A percentile compares a stretch with the other conserved stretches of the same genome.
Evolutionary conservation across 2,113 vertebrate species (phyloP).

Genomic region (Callopanchax toddi): DNA sequence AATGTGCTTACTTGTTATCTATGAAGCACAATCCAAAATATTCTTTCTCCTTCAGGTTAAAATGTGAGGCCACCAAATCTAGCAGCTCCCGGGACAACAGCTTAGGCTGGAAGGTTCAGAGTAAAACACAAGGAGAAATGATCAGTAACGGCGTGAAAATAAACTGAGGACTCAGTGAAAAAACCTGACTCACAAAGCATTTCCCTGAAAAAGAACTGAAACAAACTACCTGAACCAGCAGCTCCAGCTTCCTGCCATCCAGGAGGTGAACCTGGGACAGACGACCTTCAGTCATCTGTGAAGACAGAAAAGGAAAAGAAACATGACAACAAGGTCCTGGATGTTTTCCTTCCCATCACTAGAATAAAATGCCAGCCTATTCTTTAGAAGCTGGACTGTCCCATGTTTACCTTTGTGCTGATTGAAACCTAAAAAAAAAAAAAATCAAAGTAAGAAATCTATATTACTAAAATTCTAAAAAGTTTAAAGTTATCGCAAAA

Average conservation of each 20-base stretch:
- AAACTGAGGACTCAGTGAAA: background rate
- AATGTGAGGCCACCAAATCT: slow-evolving; percentile 96
- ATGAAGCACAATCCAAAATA: slow-evolving; percentile 95
- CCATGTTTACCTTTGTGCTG: too few relatives aligned
- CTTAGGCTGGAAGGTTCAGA: slow-evolving; percentile 85
- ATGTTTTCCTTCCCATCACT: too few relatives aligned
- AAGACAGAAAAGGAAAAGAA: slow-evolving; percentile 49
- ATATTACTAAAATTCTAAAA: too few relatives aligned
- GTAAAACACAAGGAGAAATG: background rate
- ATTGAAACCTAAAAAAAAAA: too few relatives aligned
- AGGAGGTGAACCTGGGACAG: slow-evolving; percentile 93
- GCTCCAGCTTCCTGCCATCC: slow-evolving; percentile 92
- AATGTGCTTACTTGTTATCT: slow-evolving; percentile 89
- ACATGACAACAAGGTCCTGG: background rate
- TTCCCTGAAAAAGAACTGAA: background rate
- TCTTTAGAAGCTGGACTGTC: too few relatives aligned
- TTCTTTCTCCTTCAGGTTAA: slow-evolving; percentile 98
- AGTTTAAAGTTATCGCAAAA: too few relatives aligned
- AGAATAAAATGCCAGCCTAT: too few relatives aligned
- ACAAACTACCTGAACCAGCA: slow-evolving; percentile 92
- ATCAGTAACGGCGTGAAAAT: background rate
- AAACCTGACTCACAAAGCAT: background rate
- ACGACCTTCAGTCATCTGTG: slow-evolving; percentile 95
- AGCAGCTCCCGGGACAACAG: slow-evolving; percentile 92
- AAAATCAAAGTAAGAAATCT: too few relatives aligned